Conservation (phyloP, 1,140 invertebrate genomes). For the Homarus americanus region DNA sequence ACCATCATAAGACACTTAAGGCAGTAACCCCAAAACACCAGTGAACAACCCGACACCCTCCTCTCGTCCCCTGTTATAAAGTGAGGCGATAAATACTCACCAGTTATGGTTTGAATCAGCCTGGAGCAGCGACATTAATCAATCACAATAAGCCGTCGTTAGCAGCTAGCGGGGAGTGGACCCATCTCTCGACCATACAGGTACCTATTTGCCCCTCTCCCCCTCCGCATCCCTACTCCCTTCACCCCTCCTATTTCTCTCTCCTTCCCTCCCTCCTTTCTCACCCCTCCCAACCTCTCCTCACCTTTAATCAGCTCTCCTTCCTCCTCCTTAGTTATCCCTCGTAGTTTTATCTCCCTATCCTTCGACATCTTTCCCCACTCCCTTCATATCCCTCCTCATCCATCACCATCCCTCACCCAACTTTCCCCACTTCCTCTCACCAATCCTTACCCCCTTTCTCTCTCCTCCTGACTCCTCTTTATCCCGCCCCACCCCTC, state of each 20-base stretch:
- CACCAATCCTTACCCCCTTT: background rate
- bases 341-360: too few species aligned
- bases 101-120: background rate
- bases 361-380: too few species aligned
- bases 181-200: background rate
- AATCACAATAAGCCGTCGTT: slow-evolving; percentile 47
- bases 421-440: background rate
- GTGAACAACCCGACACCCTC: too few species aligned
- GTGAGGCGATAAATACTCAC: slow-evolving; percentile 30
- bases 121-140: slow-evolving; percentile 28
- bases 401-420: too few species aligned
- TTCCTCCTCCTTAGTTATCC: too few species aligned
- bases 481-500: background rate
- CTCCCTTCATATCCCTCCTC: background rate
- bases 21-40: too few species aligned
- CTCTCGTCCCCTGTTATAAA: background rate
- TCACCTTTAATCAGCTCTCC: too few species aligned
- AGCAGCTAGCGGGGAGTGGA: slow-evolving; percentile 22
- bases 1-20: too few species aligned
- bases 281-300: background rate
- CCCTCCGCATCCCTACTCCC: background rate
- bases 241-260: slow-evolving; percentile 6
- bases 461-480: background rate
- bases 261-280: background rate
- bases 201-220: background rate